Base-by-base conservation (phyloP, 2,113 vertebrate species). In the Platycercus adscitus region DNA sequence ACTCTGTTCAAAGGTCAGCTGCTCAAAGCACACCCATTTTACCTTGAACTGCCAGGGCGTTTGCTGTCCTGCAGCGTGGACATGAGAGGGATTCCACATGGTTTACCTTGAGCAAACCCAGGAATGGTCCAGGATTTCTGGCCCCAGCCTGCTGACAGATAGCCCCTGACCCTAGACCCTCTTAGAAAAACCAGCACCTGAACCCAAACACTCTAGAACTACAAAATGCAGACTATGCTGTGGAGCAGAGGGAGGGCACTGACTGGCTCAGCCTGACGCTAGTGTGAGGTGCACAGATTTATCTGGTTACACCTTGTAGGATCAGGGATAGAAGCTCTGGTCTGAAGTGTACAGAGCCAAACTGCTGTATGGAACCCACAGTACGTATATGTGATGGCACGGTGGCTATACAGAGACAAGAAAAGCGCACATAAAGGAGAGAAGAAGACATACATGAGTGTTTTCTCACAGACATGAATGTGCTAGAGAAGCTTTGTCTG, bases 381-480 rank as follows among this genome's bases (percentile, higher is more conserved):
- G 50, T 4, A n/a, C 0, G 4, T 13, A 19, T 5, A 39, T 0
- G 0, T 26, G 41, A 18, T 1, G 2, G 46, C 1, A 9, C 61
- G 21, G 19, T 25, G 21, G 41, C 46, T 39, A 6, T 4, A 43
- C 16, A 4, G 1, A 18, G 28, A 13, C 52, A 39, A 23, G 39
- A 64, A 56, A 0, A 58, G 25, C 1, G 0, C 0, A 0, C 26
- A 29, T 2, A 29, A 37, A 46, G 37, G 33, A 21, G 12, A 43
- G 9, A 4, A 19, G 10, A 11, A 63, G 19, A 49, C 7, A 7
- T 6, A 39, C 33, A 29, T 0, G 0, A 44, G 29, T 0, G 1
- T n/a, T 44, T 49, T 37, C 82, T 55, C 60, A 55, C 16, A 61
- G 5, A 39, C 43, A 7, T 35, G 29, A 37, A 28, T 14, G 15